A percentile compares a stretch with the other conserved stretches of the same genome.
Conservation (phyloP, 2,888 invertebrate species). For the Papilio demoleus region DNA sequence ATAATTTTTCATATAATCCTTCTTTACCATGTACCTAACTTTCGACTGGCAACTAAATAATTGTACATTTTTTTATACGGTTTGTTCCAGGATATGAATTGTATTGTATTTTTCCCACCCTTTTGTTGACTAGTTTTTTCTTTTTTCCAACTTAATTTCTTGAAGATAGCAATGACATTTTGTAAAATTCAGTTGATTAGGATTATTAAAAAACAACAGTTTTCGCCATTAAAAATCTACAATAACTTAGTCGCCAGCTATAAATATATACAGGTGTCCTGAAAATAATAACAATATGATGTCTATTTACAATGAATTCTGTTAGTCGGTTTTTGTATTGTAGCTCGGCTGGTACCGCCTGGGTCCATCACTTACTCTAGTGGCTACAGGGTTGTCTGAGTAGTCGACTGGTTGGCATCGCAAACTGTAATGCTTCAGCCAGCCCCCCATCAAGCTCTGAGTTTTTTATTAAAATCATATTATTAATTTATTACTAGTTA, state of each 20-base stretch:
- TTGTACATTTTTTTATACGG: neutral
- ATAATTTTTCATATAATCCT: conserved; percentile 40
- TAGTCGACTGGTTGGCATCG: conserved; percentile 96
- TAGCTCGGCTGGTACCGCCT: conserved; percentile 52
- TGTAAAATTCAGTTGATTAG: neutral
- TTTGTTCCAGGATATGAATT: too few species aligned
- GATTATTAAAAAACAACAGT: too few species aligned
- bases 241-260: neutral
- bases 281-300: conserved; percentile 58
- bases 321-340: conserved; percentile 63
- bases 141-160: too few species aligned
- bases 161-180: too few species aligned
- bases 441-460: conserved; percentile 94
- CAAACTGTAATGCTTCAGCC: conserved; percentile 95
- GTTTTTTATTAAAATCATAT: conserved; percentile 63
- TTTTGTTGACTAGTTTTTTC: too few species aligned
- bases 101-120: too few species aligned
- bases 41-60: conserved; percentile 12
- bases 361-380: conserved; percentile 89
- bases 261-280: conserved; percentile 59
- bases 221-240: neutral
- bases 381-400: conserved; percentile 89
- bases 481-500: conserved; percentile 48
- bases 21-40: conserved; percentile 48
- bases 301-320: conserved; percentile 73